Evolutionary conservation across 2,113 vertebrate genomes (phyloP).

Genomic region (Podiceps cristatus): DNA sequence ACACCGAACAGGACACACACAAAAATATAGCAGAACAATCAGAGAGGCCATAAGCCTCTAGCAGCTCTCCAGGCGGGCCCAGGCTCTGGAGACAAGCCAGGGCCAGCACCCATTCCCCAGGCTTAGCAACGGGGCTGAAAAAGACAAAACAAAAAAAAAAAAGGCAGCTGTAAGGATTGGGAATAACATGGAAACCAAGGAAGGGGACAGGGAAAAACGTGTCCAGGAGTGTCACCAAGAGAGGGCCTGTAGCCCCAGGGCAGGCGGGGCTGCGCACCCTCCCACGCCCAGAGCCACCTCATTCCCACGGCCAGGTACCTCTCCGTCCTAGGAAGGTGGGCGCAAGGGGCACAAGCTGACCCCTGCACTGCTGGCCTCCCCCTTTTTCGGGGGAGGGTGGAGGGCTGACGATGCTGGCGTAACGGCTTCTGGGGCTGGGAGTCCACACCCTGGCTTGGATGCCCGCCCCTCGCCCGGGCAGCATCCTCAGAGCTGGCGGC

Average conservation of each 20-base stretch:
- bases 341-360: accelerated
- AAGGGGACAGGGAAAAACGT: background rate
- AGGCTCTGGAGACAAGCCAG: accelerated
- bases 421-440: background rate
- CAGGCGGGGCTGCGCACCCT: background rate
- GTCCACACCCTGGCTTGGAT: background rate
- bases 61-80: background rate
- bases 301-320: background rate
- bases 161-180: background rate
- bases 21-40: background rate
- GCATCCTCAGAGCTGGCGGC: background rate
- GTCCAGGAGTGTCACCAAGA: accelerated
- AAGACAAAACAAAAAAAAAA: background rate
- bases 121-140: background rate
- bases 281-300: background rate
- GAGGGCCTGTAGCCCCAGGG: accelerated
- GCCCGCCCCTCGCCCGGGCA: background rate
- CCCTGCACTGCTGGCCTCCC: background rate
- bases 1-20: background rate
- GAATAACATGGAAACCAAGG: background rate
- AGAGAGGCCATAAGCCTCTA: background rate
- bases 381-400: background rate
- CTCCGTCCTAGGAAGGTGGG: background rate
- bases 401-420: accelerated
- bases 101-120: background rate